These are phyloP conservation scores for Thunnus thynnus DNA, from an alignment of 2,113 vertebrate species.

Conservation along the genomic window DNA sequence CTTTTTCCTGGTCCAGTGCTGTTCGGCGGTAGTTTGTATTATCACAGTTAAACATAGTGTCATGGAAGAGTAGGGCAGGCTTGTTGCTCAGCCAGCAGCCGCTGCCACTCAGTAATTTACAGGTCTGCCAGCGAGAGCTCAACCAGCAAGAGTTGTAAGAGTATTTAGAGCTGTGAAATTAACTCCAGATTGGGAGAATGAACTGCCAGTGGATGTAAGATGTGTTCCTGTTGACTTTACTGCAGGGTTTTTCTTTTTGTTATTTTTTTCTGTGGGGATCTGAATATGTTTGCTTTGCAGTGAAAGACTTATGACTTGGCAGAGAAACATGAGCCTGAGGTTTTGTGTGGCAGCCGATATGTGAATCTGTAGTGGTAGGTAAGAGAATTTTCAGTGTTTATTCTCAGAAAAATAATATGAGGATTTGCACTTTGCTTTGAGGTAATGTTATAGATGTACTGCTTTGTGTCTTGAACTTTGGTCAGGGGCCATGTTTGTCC, in stretches of 20 bases:
- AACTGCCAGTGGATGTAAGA: conserved; percentile 49
- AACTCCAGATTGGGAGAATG: conserved; percentile 42
- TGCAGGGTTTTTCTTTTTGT: conserved; percentile 51
- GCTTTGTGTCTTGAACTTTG: conserved; percentile 6
- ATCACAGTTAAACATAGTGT: conserved; percentile 33
- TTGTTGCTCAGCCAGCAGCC: conserved; percentile 34
- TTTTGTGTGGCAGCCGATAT: conserved; percentile 43
- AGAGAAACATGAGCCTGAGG: conserved; percentile 49
- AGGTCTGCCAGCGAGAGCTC: conserved; percentile 35
- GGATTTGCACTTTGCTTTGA: conserved; percentile 32
- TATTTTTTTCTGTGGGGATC: conserved; percentile 50
- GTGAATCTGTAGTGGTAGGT: conserved; percentile 17
- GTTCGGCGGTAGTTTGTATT: conserved; percentile 15
- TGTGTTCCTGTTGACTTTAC: conserved; percentile 70
- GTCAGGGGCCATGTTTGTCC: background rate
- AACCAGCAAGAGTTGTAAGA: conserved; percentile 37
- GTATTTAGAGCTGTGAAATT: conserved; percentile 60
- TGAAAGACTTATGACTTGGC: conserved; percentile 55
- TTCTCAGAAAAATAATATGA: conserved; percentile 27
- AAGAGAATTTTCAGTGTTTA: conserved; percentile 14
- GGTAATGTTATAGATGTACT: conserved; percentile 6
- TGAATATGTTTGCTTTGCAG: conserved; percentile 58
- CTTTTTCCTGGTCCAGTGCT: conserved; percentile 7
- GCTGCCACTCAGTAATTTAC: conserved; percentile 50
- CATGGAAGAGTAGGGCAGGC: conserved; percentile 25